Base-by-base conservation (phyloP, 2,797 vertebrate genomes). In the Pitangus sulphuratus region DNA sequence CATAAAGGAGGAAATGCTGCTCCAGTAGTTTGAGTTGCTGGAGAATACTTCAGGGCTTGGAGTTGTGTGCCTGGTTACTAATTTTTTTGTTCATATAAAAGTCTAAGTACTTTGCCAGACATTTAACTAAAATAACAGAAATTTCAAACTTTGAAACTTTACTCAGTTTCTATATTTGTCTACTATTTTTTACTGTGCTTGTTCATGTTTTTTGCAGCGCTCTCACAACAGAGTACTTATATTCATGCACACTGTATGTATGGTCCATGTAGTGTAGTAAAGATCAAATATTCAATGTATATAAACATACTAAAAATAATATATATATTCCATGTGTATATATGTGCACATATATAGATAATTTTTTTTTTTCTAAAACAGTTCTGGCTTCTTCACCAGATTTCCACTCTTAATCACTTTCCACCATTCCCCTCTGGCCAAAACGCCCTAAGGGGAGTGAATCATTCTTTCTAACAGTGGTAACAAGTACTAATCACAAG, bases 391-490 rank as follows among this genome's bases (percentile, higher is more conserved):
- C 51, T 90, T 95, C 68, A 42, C 37, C 44, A 71, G 37, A 39
- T 91, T 95, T 93, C 21, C 30, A 26, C n/a, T 61, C 24, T 79
- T 69, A 28, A 30, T 8, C 56, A 84, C 50, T 72, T 92, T 61
- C 61, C 60, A 77, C 33, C 50, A 28, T 92, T 90, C 74, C 15
- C n/a, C 31, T 78, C 37, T 61, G 89, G 89, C 64, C 69, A 89
- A 84, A 83, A 66, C 1, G 12, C n/a, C 19, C 31, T 64, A 39
- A 47, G 33, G 75, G 54, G 35, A 78, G 25, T 91, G 89, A 95
- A 89, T 93, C 57, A 76, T 87, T 95, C 69, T 42, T 78, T 85
- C 71, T 95, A 75, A 47, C 68, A 68, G 44, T 54, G 56, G 87
- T 70, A 83, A 78, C 50, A 71, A 71, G 50, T 54, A 72, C 78